A percentile compares a stretch with the other conserved stretches of the same genome.
Evolutionary conservation across 2,797 vertebrate species (phyloP).

Genomic region (Phalloptychus januarius): DNA sequence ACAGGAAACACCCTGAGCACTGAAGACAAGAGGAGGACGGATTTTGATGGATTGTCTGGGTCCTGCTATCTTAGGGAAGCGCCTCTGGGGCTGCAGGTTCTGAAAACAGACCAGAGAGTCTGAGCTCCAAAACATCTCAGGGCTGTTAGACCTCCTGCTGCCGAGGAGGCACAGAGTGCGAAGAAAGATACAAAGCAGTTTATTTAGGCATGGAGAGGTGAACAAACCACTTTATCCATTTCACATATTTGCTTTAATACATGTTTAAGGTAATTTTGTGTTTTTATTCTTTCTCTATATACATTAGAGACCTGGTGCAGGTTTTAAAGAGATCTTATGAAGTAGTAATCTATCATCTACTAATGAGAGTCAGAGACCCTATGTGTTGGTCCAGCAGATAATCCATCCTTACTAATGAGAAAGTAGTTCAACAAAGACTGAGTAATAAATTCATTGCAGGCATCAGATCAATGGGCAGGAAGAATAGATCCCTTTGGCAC

Average conservation of each 20-base stretch:
- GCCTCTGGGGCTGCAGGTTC: slow-evolving; percentile 44
- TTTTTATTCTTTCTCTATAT: background rate
- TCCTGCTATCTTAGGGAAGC: slow-evolving; percentile 48
- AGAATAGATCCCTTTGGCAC: background rate
- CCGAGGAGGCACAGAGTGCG: background rate
- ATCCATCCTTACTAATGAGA: slow-evolving; percentile 44
- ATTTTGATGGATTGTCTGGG: slow-evolving; percentile 65
- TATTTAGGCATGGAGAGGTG: background rate
- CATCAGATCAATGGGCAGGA: slow-evolving; percentile 43
- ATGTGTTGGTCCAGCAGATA: slow-evolving; percentile 21
- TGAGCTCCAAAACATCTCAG: slow-evolving; percentile 42
- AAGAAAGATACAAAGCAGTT: background rate
- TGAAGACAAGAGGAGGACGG: slow-evolving; percentile 29
- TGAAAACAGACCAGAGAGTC: slow-evolving; percentile 36
- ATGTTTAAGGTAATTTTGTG: background rate
- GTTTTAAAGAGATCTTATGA: background rate
- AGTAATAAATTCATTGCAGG: slow-evolving; percentile 44
- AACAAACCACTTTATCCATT: background rate
- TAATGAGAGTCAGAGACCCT: slow-evolving; percentile 27
- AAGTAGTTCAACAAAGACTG: slow-evolving; percentile 15
- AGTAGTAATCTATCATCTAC: slow-evolving; percentile 27
- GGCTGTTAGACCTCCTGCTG: slow-evolving; percentile 18
- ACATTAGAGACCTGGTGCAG: background rate
- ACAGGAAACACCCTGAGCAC: slow-evolving; percentile 23
- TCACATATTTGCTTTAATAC: background rate